phyloP scores from a whole-genome alignment of 2,888 invertebrate species.

The Spilosoma lubricipeda region DNA sequence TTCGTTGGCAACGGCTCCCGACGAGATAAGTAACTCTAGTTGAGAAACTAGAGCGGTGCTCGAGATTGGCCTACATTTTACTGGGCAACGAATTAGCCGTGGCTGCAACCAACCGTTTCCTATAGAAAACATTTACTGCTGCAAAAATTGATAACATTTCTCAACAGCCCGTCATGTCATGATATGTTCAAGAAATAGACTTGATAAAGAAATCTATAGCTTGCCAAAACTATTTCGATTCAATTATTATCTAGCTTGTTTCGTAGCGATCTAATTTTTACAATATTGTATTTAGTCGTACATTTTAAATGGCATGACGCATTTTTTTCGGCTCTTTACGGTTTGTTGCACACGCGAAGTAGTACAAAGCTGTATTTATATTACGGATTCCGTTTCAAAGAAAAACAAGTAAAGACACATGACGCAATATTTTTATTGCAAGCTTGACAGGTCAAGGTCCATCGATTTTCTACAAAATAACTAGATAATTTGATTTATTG shows the following conservation, averaged over 20 bases:
- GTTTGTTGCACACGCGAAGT: conserved; percentile 41
- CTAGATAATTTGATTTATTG: conserved; percentile 20
- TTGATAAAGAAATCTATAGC: conserved; percentile 22
- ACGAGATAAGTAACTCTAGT: conserved; percentile 79
- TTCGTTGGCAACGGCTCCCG: conserved; percentile 79
- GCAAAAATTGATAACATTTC: conserved; percentile 77
- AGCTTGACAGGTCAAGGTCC: conserved; percentile 24
- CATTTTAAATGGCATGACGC: conserved; percentile 32
- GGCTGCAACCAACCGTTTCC: conserved; percentile 79
- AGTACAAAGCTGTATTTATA: conserved; percentile 42
- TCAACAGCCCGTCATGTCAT: conserved; percentile 56
- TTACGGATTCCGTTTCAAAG: conserved; percentile 33
- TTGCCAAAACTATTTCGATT: conserved; percentile 21
- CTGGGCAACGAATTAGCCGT: conserved; percentile 77
- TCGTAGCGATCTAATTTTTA: conserved; percentile 21
- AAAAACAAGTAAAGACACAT: conserved; percentile 33
- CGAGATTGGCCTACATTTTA: conserved; percentile 81
- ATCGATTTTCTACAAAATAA: conserved; percentile 23
- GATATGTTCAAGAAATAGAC: conserved; percentile 25
- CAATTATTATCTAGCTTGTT: conserved; percentile 12
- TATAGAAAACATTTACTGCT: conserved; percentile 75
- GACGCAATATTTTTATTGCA: conserved; percentile 36
- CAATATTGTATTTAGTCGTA: conserved; percentile 15
- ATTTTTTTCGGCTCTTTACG: conserved; percentile 41
- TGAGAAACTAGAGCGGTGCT: conserved; percentile 82